phyloP scores from a whole-genome alignment of 2,113 vertebrate species.

The Austrofundulus limnaeus region DNA sequence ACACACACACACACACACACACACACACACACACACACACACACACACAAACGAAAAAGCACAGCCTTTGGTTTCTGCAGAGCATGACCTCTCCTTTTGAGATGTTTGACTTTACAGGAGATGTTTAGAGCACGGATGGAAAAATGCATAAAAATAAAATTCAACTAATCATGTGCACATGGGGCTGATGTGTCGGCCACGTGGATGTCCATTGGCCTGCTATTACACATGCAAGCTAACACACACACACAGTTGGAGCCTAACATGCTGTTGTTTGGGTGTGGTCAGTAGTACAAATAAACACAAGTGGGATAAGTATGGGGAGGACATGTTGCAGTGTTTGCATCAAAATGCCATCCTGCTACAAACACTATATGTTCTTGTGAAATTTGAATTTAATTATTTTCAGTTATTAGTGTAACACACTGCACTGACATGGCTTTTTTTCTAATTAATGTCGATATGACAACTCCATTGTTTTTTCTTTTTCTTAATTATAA shows the following conservation, averaged over 20 bases:
- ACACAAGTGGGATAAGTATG: constrained; percentile 36
- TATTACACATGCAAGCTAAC: constrained; percentile 6
- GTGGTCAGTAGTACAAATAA: constrained; percentile 47
- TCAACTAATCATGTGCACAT: constrained; percentile 53
- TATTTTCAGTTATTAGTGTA: too few species aligned
- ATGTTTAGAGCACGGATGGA: constrained; percentile 47
- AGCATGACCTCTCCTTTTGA: constrained; percentile 18
- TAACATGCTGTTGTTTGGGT: constrained; percentile 49
- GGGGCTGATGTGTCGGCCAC: too few species aligned
- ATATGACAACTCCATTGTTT: too few species aligned
- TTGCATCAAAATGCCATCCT: constrained; percentile 13
- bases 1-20: too few species aligned
- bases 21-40: too few species aligned
- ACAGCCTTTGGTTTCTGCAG: too few species aligned
- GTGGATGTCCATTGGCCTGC: too few species aligned
- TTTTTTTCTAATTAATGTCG: too few species aligned
- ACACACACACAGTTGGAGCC: constrained; percentile 25
- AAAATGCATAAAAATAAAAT: constrained; percentile 45
- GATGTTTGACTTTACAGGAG: constrained; percentile 28
- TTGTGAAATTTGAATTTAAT: too few species aligned
- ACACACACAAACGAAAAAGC: too few species aligned
- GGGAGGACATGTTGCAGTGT: constrained; percentile 23
- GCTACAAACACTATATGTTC: constrained; percentile 7
- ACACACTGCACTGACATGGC: too few species aligned
- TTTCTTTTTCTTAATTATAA: too few species aligned